Base-by-base conservation (phyloP, 1,140 invertebrate species). In the Aphaenogaster rudis region DNA sequence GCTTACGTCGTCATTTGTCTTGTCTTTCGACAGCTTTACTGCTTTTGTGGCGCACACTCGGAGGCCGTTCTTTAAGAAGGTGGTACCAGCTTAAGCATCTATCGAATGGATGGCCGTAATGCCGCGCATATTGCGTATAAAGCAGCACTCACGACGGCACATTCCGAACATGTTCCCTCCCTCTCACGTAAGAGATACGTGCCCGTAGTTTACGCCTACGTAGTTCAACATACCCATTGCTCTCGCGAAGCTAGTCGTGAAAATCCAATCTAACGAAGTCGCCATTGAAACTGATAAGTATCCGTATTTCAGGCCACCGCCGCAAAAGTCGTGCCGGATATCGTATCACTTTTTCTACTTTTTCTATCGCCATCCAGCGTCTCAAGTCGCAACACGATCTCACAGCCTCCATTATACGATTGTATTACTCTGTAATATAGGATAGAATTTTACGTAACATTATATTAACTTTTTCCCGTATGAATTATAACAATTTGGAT, bases 101-200 rank as follows among this genome's bases (percentile, higher is more conserved):
- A 88, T 89, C 88, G 86, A 91, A 92, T 90, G 91, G 90, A 91
- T 90, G 74, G 90, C 77, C 87, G 88, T 88, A 91, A 91, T 90
- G 89, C 87, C 82, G 86, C 87, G 81, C 88, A 91, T 92, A 92
- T 91, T 89, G 90, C 88, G 91, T 91, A 92, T 78, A 79, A 78
- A 91, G 87, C 86, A 84, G 86, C 88, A 90, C 85, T 87, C 88
- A 69, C 85, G 77, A 79, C 78, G 61, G 72, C 81, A 67, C 86
- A 92, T 91, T 91, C 90, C 87, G 59, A 52, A 84, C 79, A 71
- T 81, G 79, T 63, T 86, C 64, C 66, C 66, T 76, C 39, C 71
- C 42, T 48, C 42, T 48, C 45, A 48, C 42, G 28, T 72, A 64
- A 84, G 82, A 89, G 88, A 88, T 87, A 67, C 85, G 88, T 77